phyloP scores from a whole-genome alignment of 30 jellyfish, hydroid and myxozoan species.

The Turritopsis dohrnii region DNA sequence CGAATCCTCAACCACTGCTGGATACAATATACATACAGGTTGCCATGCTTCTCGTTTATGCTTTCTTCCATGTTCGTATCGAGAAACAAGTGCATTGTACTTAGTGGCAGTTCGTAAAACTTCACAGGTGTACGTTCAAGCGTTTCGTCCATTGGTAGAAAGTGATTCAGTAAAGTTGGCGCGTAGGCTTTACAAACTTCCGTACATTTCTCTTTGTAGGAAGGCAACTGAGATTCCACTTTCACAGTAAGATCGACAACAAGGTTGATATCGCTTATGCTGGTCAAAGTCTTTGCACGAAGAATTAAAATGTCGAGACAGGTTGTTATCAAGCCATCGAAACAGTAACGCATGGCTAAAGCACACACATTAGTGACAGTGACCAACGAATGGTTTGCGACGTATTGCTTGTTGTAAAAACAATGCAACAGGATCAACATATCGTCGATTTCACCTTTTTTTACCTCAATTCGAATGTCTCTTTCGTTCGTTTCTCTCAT shows the following conservation, averaged over 20 bases:
- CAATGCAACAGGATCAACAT: conserved; percentile 33
- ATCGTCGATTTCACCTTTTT: conserved; percentile 27
- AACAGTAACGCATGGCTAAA: conserved; percentile 40
- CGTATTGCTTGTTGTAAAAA: conserved; percentile 18
- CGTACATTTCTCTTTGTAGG: conserved; percentile 24
- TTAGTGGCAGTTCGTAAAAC: conserved; percentile 24
- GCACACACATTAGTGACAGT: conserved; percentile 24
- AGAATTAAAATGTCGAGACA: conserved; percentile 21
- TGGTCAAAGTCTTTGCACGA: conserved; percentile 17
- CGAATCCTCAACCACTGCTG: conserved; percentile 33
- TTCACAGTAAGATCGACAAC: conserved; percentile 3
- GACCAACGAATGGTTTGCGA: conserved; percentile 22
- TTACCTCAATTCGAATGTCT: conserved; percentile 28
- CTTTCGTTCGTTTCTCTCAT: conserved; percentile 39
- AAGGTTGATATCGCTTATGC: conserved; percentile 8
- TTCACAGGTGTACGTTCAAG: conserved; percentile 33
- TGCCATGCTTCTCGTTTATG: conserved; percentile 25
- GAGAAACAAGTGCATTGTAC: conserved; percentile 28
- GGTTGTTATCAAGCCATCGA: conserved; percentile 28
- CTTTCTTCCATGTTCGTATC: conserved; percentile 34
- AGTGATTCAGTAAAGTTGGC: conserved; percentile 12
- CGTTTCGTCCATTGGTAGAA: conserved; percentile 30
- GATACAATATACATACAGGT: conserved; percentile 29
- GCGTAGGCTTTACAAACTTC: conserved; percentile 18
- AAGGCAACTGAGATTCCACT: conserved; percentile 14